Evolutionary conservation across 2,888 invertebrate genomes (phyloP), one percentile per base, ranked within the genome.

Genomic region (Apodemia hepburni): DNA sequence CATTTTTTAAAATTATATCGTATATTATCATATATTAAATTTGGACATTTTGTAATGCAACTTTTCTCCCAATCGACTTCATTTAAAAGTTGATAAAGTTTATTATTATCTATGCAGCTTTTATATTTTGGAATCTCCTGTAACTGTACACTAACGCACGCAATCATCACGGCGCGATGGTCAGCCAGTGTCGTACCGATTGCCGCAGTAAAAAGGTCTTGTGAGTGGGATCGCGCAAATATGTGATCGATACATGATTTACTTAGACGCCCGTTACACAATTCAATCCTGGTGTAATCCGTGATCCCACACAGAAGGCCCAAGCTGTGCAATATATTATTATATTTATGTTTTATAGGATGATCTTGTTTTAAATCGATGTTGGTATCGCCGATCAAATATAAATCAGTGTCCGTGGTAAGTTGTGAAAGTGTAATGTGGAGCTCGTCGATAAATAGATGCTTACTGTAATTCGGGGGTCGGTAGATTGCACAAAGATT

Each of bases 161-260:
- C 51, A 51, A 51, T 22, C 0, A 22, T 22, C 4, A 51, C 51
- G 4, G 51, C 51, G 12, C 51, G 22, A 2, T 51, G 51, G 22
- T 67, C 67, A 7, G 68, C 68, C 65, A 69, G 67, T 66, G 45
- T 54, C 9, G 65, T 67, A 9, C 64, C 59, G 35, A 67, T 47
- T 49, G 64, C 69, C 61, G 29, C 60, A 45, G 61, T 60, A 61
- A 62, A 62, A 3, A 62, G 35, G 29, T 65, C 63, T 61, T 60
- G 60, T 49, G 63, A 18, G 29, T 47, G 61, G 58, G 64, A 66
- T 64, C 54, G 47, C 7, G 61, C 62, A n/a, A 35, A 60, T 7
- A 66, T 64, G 15, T 66, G 66, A 54, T 64, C 64, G 33, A 66
- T 66, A 59, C 64, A 66, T 4, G 64, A 58, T 62, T 64, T 66